A percentile compares a stretch with the other conserved stretches of the same genome.
Evolutionary conservation across 2,113 vertebrate species (phyloP).

Genomic region (Stictonetta naevosa): DNA sequence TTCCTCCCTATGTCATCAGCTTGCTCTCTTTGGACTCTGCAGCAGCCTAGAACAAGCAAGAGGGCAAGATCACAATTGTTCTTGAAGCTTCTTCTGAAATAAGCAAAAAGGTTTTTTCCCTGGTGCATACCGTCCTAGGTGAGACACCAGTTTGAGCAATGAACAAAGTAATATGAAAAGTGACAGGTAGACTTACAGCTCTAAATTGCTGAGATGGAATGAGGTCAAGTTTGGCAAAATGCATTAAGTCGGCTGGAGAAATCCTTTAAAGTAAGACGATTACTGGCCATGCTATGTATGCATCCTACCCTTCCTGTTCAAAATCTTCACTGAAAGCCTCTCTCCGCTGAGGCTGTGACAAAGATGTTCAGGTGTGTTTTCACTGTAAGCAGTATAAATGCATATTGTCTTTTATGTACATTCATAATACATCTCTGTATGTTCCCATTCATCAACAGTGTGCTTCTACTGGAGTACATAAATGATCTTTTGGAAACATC

Average conservation of each 20-base stretch:
- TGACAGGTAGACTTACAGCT: slow-evolving; percentile 27
- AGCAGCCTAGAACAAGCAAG: not conserved
- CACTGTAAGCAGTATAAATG: not conserved
- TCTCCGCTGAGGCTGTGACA: not conserved
- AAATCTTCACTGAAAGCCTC: not conserved
- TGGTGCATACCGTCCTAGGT: not conserved
- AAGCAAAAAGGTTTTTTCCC: not conserved
- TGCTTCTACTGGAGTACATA: not conserved
- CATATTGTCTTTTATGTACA: not conserved
- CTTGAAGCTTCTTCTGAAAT: not conserved
- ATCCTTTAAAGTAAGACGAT: not conserved
- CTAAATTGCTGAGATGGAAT: slow-evolving; percentile 57
- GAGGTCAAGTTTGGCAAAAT: slow-evolving; percentile 57
- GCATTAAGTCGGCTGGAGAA: slow-evolving; percentile 35
- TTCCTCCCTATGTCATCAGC: not conserved
- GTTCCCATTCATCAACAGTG: fast-evolving
- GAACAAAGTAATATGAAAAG: slow-evolving; percentile 3
- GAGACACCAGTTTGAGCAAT: not conserved
- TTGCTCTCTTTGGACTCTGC: not conserved
- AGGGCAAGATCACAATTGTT: fast-evolving
- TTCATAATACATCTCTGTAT: not conserved
- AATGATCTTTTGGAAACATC: not conserved
- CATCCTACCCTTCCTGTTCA: not conserved
- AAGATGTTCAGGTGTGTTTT: not conserved
- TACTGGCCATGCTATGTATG: fast-evolving